Percentiles rank a stretch among this genome's conserved stretches.
Evolutionary conservation across 1,140 invertebrate species (phyloP).

Genomic region (Lucilia cuprina): DNA sequence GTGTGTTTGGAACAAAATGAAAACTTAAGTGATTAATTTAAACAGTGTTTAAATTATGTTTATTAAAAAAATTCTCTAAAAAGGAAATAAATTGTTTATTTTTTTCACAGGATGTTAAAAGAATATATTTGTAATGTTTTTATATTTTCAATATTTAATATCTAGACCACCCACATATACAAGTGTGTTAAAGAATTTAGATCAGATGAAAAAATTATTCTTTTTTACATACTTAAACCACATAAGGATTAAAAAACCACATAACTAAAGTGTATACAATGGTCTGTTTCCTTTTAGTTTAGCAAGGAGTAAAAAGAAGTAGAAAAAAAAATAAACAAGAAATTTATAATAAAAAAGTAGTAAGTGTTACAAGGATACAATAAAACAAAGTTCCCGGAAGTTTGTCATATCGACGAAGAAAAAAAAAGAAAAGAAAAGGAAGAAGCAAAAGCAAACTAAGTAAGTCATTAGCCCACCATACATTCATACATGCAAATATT

Average conservation of each 20-base stretch:
- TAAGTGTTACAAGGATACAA: slow-evolving; percentile 14
- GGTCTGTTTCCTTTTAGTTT: not conserved
- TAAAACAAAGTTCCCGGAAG: slow-evolving; percentile 8
- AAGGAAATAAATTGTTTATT: too few species aligned
- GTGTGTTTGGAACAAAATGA: not conserved
- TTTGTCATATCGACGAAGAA: not conserved
- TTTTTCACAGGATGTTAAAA: too few species aligned
- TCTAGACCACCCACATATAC: too few species aligned
- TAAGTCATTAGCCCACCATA: slow-evolving; percentile 4
- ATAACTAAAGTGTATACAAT: not conserved
- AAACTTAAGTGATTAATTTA: too few species aligned
- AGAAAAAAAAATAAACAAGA: not conserved
- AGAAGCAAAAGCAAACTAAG: not conserved
- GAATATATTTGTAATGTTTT: too few species aligned
- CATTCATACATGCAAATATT: not conserved
- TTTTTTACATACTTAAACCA: not conserved
- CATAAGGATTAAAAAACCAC: not conserved
- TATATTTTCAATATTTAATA: too few species aligned
- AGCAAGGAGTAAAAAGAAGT: not conserved
- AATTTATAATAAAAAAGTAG: not conserved
- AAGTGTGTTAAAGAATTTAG: not conserved
- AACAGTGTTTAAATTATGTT: too few species aligned
- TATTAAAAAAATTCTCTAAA: too few species aligned
- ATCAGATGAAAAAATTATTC: not conserved
- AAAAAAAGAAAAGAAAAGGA: not conserved